A percentile compares a stretch with the other conserved stretches of the same genome.
Conservation (phyloP, 2,888 invertebrate genomes). For the Eumacrocentrus americanus region DNA sequence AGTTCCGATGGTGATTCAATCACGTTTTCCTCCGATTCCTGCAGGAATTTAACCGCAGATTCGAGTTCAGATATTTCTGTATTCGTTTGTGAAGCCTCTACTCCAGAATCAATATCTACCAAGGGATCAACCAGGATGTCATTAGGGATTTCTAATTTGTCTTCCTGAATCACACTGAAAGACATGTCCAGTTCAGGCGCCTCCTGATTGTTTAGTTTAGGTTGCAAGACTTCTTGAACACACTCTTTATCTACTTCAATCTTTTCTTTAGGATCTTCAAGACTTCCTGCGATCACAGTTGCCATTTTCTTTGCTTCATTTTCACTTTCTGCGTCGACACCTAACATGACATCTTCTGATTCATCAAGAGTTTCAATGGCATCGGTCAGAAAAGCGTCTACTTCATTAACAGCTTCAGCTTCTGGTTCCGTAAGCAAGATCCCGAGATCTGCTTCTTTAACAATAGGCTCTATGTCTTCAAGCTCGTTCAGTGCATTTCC, state of each 20-base stretch:
- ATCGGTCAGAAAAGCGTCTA: slow-evolving; percentile 15
- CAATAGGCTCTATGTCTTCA: neutral
- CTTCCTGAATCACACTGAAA: slow-evolving; percentile 25
- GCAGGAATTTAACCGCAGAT: slow-evolving; percentile 57
- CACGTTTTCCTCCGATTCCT: slow-evolving; percentile 60
- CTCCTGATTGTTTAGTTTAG: neutral
- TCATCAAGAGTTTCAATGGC: slow-evolving; percentile 8
- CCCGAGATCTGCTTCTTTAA: neutral
- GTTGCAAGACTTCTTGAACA: neutral
- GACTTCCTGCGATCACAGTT: neutral
- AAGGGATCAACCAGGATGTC: slow-evolving; percentile 38
- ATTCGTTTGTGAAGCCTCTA: slow-evolving; percentile 37
- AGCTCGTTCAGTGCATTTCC: neutral
- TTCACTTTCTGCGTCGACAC: neutral
- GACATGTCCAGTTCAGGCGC: neutral
- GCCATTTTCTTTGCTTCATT: neutral
- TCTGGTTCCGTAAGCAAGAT: neutral
- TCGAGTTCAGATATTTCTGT: slow-evolving; percentile 55
- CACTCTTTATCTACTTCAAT: neutral
- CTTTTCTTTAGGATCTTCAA: neutral
- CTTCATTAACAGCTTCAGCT: neutral
- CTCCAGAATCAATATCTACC: slow-evolving; percentile 32
- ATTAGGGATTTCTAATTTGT: slow-evolving; percentile 41
- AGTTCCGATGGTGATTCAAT: slow-evolving; percentile 57
- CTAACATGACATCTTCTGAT: slow-evolving; percentile 6